These are phyloP conservation scores for Campoletis raptor DNA, from an alignment of 2,888 invertebrate genomes.

Conservation along the genomic window DNA sequence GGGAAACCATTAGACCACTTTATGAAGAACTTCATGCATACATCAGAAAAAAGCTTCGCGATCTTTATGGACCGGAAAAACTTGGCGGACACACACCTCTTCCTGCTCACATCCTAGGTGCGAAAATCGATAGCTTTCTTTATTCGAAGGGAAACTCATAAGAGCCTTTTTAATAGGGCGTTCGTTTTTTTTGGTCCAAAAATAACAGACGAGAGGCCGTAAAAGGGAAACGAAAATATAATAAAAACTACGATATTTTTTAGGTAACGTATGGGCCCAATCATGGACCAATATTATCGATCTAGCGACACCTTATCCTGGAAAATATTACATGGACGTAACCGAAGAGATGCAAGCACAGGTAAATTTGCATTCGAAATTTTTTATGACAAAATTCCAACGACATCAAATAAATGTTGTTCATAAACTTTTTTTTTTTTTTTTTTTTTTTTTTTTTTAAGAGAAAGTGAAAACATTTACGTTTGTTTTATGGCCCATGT, in stretches of 20 bases:
- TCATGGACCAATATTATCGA: slow-evolving; percentile 94
- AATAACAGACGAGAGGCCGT: neutral
- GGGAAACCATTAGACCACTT: slow-evolving; percentile 94
- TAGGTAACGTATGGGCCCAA: slow-evolving; percentile 96
- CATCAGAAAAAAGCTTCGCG: slow-evolving; percentile 92
- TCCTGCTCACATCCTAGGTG: slow-evolving; percentile 93
- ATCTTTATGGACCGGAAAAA: slow-evolving; percentile 93
- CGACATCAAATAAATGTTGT: neutral
- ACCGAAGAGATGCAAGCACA: slow-evolving; percentile 93
- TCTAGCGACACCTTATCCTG: slow-evolving; percentile 93
- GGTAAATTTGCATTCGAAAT: slow-evolving; percentile 83
- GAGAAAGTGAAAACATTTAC: neutral
- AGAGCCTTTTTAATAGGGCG: slow-evolving; percentile 23
- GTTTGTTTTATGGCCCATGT: neutral
- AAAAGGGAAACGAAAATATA: slow-evolving; percentile 17
- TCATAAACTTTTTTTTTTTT: neutral
- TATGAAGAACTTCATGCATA: slow-evolving; percentile 96
- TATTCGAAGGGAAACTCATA: neutral
- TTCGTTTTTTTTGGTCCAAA: neutral
- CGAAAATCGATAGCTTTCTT: slow-evolving; percentile 15
- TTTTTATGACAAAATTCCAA: neutral
- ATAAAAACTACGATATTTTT: slow-evolving; percentile 49
- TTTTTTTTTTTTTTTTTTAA: slow-evolving; percentile 2
- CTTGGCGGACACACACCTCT: slow-evolving; percentile 92
- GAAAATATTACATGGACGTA: slow-evolving; percentile 93